These are phyloP conservation scores for Rhinella marina DNA, from an alignment of 2,797 vertebrate genomes.

Conservation along the genomic window DNA sequence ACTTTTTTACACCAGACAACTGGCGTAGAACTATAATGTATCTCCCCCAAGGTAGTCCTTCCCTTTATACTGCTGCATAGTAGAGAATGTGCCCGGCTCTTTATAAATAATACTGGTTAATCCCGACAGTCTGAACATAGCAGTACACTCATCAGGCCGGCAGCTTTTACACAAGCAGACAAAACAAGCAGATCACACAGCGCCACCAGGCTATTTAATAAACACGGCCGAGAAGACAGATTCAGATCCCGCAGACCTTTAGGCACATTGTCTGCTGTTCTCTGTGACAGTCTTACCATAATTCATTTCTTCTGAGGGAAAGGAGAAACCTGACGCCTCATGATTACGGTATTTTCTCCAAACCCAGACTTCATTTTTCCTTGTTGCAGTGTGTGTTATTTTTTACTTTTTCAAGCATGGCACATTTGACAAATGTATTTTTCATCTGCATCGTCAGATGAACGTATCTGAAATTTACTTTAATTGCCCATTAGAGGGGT, in stretches of 20 bases:
- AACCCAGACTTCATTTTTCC: background rate
- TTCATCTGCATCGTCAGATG: background rate
- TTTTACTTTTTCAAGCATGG: too few species aligned
- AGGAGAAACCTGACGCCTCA: background rate
- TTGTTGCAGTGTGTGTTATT: background rate
- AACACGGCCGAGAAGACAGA: conserved; percentile 54
- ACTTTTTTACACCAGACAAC: too few species aligned
- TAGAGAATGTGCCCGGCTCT: background rate
- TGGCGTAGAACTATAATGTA: too few species aligned
- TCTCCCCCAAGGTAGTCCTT: background rate
- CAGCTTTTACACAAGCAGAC: conserved; percentile 27
- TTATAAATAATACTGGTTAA: background rate
- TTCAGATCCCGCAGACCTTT: conserved; percentile 31
- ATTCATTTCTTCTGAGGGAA: conserved; percentile 22
- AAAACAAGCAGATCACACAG: conserved; percentile 39
- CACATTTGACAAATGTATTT: background rate
- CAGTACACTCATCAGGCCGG: background rate
- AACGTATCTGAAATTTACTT: background rate
- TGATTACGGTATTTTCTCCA: background rate
- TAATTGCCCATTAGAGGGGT: background rate
- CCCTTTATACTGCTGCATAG: background rate
- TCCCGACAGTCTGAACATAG: background rate
- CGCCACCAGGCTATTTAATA: conserved; percentile 54
- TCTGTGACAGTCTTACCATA: conserved; percentile 22
- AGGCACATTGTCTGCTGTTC: conserved; percentile 26